Evolutionary conservation across 2,113 vertebrate genomes (phyloP).

Genomic region (Pelvicachromis taeniatus): DNA sequence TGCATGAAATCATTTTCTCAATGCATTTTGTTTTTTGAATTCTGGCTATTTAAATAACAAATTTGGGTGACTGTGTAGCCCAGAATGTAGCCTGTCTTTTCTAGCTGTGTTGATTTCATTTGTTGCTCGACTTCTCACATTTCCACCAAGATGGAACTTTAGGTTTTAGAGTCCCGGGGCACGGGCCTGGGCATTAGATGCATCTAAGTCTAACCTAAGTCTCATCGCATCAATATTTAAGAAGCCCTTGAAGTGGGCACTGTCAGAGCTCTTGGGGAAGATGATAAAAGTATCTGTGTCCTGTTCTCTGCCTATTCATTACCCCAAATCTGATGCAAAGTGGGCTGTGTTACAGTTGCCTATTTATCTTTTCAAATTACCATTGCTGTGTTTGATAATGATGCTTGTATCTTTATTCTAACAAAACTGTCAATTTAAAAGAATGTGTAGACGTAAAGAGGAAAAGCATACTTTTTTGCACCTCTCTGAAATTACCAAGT

Average conservation of each 20-base stretch:
- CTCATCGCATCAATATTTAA: constrained; percentile 39
- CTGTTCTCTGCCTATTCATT: background rate
- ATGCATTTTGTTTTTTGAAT: background rate
- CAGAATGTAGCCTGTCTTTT: background rate
- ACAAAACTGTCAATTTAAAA: background rate
- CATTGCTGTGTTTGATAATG: background rate
- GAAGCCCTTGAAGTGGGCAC: constrained; percentile 10
- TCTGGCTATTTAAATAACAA: background rate
- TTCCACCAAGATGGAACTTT: background rate
- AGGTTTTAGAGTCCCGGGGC: background rate
- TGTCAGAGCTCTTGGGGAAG: constrained; percentile 12
- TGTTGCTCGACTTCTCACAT: background rate
- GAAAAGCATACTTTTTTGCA: background rate
- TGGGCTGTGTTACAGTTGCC: background rate
- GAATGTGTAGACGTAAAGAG: background rate
- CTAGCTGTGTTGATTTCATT: background rate
- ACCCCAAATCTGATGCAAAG: constrained; percentile 5
- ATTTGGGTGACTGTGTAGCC: background rate
- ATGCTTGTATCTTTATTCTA: background rate
- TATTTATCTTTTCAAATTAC: background rate
- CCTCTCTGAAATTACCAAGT: background rate
- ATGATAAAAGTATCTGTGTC: constrained; percentile 4
- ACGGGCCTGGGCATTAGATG: background rate
- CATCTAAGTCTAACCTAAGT: constrained; percentile 6
- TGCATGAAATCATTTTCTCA: background rate